Conservation (phyloP, 2,888 invertebrate species). For the Chloroclystis v-ata region DNA sequence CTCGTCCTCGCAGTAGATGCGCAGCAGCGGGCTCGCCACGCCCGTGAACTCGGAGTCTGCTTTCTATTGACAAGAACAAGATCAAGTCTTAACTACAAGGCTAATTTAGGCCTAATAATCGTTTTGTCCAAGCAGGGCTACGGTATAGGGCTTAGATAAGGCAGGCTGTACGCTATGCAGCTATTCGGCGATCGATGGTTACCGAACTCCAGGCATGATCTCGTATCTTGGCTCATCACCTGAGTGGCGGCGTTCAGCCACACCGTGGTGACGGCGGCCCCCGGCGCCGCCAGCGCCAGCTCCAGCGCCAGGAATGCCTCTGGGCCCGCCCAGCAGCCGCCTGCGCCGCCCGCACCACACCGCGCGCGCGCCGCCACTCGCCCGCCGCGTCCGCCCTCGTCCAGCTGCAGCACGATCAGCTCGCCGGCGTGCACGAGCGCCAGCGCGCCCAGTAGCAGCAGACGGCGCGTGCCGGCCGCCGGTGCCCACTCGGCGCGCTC, state of each 20-base stretch:
- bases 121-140: too few relatives aligned
- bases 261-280: constrained; percentile 47
- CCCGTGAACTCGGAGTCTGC: constrained; percentile 56
- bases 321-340: constrained; percentile 43
- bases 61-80: constrained; percentile 41
- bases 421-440: constrained; percentile 51
- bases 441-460: constrained; percentile 50
- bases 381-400: constrained; percentile 29
- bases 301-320: constrained; percentile 49
- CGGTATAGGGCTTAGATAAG: too few relatives aligned
- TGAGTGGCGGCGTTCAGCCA: constrained; percentile 58
- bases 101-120: too few relatives aligned
- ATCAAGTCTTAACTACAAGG: too few relatives aligned
- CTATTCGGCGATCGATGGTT: too few relatives aligned
- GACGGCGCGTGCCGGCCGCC: constrained; percentile 32
- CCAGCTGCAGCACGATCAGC: constrained; percentile 41
- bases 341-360: constrained; percentile 45
- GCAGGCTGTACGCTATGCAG: too few relatives aligned
- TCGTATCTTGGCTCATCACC: too few relatives aligned
- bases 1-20: constrained; percentile 55
- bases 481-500: constrained; percentile 37
- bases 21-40: constrained; percentile 49
- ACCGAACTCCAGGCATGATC: too few relatives aligned
- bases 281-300: constrained; percentile 43
- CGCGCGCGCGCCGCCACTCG: constrained; percentile 41